Base-by-base conservation (phyloP, 64 coral and sea anemone species). In the Hydrozoanthus tunicans region DNA sequence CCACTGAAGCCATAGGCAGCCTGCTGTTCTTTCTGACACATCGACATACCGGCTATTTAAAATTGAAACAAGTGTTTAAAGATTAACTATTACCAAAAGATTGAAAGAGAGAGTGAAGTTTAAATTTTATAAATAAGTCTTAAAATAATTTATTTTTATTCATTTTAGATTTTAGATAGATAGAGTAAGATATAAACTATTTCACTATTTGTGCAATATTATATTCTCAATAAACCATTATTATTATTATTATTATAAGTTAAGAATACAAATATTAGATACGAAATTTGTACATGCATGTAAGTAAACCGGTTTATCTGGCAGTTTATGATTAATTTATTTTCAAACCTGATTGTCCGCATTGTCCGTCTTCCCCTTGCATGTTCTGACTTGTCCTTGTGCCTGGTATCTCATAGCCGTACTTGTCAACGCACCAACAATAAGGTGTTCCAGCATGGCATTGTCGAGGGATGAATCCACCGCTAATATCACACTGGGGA, bases 261-360 rank as follows among this genome's bases (percentile, higher is more conserved):
- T 43, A 43, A 43, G 32, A 43, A 43, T 43, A 43, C 32, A 0
- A 43, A 43, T 43, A 43, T 43, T 43, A 43, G 32, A 43, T 43
- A 43, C 32, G 32, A 43, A 43, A 43, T 2, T 43, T 43, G 32
- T 43, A 2, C 32, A 43, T 43, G 32, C 32, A 43, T 43, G 32
- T 43, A 0, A 43, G 32, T 43, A 43, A 43, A 43, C 32, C 32
- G 32, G 32, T 43, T 43, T 43, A 43, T 43, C 32, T 43, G 32
- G 32, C 32, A 43, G 32, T 43, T 43, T 43, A 43, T 43, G 32
- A 43, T 43, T 43, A 2, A 43, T 88, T 7, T 32, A 27, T 73
- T 58, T 86, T 59, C 84, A 74, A 88, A 88, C 84, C 84, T 88
- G 84, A 88, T 32, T 88, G 84, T 59, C 84, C 84, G 56, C 84